Base-by-base conservation (phyloP, 2,888 invertebrate genomes). In the Euproctis similis region DNA sequence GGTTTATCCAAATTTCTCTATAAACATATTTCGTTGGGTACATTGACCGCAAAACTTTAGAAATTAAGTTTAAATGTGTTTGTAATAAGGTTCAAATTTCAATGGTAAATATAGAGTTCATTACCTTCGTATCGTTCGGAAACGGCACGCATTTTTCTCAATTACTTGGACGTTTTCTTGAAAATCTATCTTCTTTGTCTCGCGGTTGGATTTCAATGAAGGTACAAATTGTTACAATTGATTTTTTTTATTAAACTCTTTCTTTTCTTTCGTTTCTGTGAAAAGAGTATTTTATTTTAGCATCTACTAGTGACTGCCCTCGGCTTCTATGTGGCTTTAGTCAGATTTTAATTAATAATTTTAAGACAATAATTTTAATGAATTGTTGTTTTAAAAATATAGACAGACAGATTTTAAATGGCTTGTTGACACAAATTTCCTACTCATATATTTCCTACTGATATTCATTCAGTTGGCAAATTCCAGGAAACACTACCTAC, bases 141-240 rank as follows among this genome's bases (percentile, higher is more conserved):
- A 66, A 59, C 61, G 68, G 65, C 66, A 63, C 76, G 44, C 80
- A 80, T 80, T 81, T 77, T 80, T 81, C 80, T 76, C 81, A 81
- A 80, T 81, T 81, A 80, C 77, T 75, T 60, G 70, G 77, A 77
- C 74, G 62, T 75, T 76, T 70, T 57, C 67, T 58, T 71, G 66
- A 70, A 76, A 77, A 80, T 80, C 77, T 62, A 74, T 80, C 77
- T 80, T 77, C 74, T 74, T 77, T 76, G 75, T 74, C 62, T 62
- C 58, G 59, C 59, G 56, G 62, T 59, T 59, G 62, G 71, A 69
- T 67, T 77, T 73, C 69, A 72, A 74, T 58, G 62, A 68, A 67
- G 59, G 62, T 68, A 68, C 66, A 71, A 74, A 75, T 71, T 63
- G 59, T 54, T 45, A 52, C 56, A 65, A 21, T 64, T 66, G 59